Percentiles rank a stretch among this genome's conserved stretches.
These are phyloP conservation scores for Penaeus japonicus DNA, from an alignment of 1,140 invertebrate species.

Conservation along the genomic window DNA sequence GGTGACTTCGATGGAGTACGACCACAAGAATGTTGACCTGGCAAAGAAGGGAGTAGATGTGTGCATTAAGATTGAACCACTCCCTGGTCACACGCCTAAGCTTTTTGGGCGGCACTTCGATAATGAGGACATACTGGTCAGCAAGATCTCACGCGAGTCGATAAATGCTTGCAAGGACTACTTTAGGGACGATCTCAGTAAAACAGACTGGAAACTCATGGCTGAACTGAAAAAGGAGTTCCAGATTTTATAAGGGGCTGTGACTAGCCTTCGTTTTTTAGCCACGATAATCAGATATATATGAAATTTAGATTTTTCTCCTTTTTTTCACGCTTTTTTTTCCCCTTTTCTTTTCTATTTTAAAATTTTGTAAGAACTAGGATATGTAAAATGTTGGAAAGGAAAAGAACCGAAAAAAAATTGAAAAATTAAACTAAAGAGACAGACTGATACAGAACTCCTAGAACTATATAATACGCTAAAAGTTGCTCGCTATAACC, in stretches of 20 bases:
- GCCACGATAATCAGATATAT: neutral
- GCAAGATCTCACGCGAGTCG: slow-evolving; percentile 96
- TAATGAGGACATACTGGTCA: slow-evolving; percentile 91
- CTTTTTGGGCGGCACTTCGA: slow-evolving; percentile 99
- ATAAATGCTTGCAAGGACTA: slow-evolving; percentile 99
- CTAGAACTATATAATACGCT: no score
- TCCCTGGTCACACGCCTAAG: slow-evolving; percentile 95
- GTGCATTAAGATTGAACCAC: slow-evolving; percentile 97
- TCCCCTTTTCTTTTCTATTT: no score
- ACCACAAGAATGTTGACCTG: slow-evolving; percentile 80
- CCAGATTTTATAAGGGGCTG: slow-evolving; percentile 80
- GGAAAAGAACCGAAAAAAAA: no score
- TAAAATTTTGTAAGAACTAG: no score
- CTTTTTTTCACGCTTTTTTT: neutral
- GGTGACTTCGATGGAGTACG: slow-evolving; percentile 93
- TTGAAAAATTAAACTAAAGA: no score
- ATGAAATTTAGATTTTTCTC: neutral
- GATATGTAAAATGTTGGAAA: no score
- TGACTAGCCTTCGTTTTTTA: no score
- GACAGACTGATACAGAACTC: no score
- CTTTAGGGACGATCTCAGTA: slow-evolving; percentile 95
- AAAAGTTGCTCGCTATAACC: no score
- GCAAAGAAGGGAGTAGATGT: slow-evolving; percentile 97
- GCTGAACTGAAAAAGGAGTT: slow-evolving; percentile 98
- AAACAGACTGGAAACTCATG: slow-evolving; percentile 97